Evolutionary conservation across 2,797 vertebrate species (phyloP).

Genomic region (Adelosebastes latens): DNA sequence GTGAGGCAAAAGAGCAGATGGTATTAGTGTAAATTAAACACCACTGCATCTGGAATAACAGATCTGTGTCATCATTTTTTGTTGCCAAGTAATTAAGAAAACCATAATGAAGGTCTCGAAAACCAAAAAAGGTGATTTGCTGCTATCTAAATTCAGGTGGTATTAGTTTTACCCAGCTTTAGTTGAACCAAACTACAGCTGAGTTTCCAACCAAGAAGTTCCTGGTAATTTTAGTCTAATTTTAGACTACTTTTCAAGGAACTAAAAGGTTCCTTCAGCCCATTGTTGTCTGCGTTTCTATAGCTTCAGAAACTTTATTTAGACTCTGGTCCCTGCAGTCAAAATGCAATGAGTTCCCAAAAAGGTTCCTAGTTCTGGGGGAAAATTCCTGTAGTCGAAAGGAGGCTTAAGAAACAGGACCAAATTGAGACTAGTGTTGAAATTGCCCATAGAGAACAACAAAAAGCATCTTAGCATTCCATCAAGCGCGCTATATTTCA

Average conservation of each 20-base stretch:
- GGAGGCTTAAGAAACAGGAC: not conserved
- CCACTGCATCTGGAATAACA: not conserved
- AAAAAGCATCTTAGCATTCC: not conserved
- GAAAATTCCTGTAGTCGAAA: too few species aligned
- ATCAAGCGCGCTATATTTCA: not conserved
- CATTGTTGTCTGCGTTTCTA: too few species aligned
- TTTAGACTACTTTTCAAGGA: too few species aligned
- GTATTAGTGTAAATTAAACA: not conserved
- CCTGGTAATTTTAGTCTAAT: too few species aligned
- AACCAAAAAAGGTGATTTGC: not conserved
- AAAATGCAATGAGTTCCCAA: too few species aligned
- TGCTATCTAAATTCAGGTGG: not conserved
- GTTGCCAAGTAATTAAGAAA: not conserved
- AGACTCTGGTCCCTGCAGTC: too few species aligned
- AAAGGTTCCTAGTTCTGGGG: too few species aligned
- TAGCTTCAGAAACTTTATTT: too few species aligned
- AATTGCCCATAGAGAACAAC: not conserved
- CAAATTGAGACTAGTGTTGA: not conserved
- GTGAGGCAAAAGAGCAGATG: not conserved
- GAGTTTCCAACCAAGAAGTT: too few species aligned
- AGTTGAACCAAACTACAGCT: not conserved
- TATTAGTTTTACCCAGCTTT: not conserved
- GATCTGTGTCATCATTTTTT: not conserved
- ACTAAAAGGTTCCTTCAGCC: too few species aligned
- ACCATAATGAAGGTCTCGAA: not conserved